Evolutionary conservation across 2,888 invertebrate genomes (phyloP), one percentile per base, ranked within the genome.

Genomic region (Eueremaeus valkanovi): DNA sequence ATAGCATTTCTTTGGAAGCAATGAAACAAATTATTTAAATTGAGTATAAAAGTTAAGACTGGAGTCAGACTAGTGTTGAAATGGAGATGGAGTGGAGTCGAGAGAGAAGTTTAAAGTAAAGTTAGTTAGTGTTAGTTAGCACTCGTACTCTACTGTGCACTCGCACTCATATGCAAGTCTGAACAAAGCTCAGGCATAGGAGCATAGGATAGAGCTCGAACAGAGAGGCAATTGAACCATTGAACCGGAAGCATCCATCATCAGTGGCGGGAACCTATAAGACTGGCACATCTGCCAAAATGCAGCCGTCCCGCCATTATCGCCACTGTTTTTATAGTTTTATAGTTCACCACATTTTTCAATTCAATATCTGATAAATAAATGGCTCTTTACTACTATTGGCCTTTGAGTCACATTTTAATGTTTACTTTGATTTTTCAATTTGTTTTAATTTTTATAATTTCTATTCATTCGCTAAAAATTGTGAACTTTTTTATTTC

Each of bases 171-270:
- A n/a, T n/a, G n/a, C n/a, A n/a, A n/a, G n/a, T n/a, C n/a, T n/a
- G n/a, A n/a, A n/a, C n/a, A n/a, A n/a, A n/a, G n/a, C n/a, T n/a
- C n/a, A n/a, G n/a, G n/a, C n/a, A 55, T n/a, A 55, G 18, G 21
- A 55, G 55, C 55, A 55, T 55, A 21, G 55, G 21, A 33, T 61
- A 24, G 61, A 61, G 61, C 18, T 55, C 24, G 27, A 55, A 33
- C 61, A 31, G 29, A 31, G 61, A 61, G 61, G 61, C 61, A 61
- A 55, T 61, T 61, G 61, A 61, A 31, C 61, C 33, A 33, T 61
- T 61, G 61, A 61, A 61, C 61, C 61, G 61, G 61, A 61, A 61
- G 61, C 61, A 61, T 61, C 61, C 61, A 61, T 61, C 61, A 61
- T 61, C 61, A 61, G 29, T 61, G 61, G 61, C 61, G 61, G 61